Evolutionary conservation across 2,888 invertebrate species (phyloP).

Genomic region (Chydorus sphaericus): DNA sequence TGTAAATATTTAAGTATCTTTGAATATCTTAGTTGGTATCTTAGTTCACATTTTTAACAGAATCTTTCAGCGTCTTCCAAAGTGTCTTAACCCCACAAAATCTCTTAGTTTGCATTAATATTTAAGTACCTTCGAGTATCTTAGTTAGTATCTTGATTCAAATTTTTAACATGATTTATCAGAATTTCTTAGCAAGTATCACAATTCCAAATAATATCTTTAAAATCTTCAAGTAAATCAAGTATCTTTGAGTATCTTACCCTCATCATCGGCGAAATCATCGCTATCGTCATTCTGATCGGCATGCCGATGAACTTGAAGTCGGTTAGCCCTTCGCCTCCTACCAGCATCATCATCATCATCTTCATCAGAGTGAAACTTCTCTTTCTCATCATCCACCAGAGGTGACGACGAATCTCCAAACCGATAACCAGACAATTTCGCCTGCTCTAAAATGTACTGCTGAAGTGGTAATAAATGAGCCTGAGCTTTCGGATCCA

Average conservation of each 20-base stretch:
- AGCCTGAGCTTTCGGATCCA: slow-evolving; percentile 32
- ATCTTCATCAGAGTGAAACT: slow-evolving; percentile 57
- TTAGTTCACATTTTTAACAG: too few species aligned
- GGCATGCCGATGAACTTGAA: slow-evolving; percentile 31
- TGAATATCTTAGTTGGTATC: too few species aligned
- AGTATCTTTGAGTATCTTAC: background rate
- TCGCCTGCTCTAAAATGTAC: slow-evolving; percentile 74
- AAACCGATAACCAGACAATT: slow-evolving; percentile 42
- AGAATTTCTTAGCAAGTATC: too few species aligned
- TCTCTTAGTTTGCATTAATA: too few species aligned
- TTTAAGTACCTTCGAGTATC: too few species aligned
- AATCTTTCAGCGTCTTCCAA: too few species aligned
- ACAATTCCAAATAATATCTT: background rate
- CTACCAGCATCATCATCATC: slow-evolving; percentile 34
- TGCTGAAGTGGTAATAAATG: slow-evolving; percentile 71
- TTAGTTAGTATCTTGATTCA: too few species aligned
- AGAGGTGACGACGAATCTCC: slow-evolving; percentile 1
- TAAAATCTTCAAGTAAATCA: background rate
- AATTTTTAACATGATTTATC: too few species aligned
- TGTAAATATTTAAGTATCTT: too few species aligned
- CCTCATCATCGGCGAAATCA: slow-evolving; percentile 43
- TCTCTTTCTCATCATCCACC: slow-evolving; percentile 29
- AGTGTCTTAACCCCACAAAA: too few species aligned
- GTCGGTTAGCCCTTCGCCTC: background rate
- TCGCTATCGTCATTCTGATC: slow-evolving; percentile 40